Percentiles rank a stretch among this genome's conserved stretches.
These are phyloP conservation scores for Escarpia spicata DNA, from an alignment of 2,888 invertebrate species.

Conservation along the genomic window DNA sequence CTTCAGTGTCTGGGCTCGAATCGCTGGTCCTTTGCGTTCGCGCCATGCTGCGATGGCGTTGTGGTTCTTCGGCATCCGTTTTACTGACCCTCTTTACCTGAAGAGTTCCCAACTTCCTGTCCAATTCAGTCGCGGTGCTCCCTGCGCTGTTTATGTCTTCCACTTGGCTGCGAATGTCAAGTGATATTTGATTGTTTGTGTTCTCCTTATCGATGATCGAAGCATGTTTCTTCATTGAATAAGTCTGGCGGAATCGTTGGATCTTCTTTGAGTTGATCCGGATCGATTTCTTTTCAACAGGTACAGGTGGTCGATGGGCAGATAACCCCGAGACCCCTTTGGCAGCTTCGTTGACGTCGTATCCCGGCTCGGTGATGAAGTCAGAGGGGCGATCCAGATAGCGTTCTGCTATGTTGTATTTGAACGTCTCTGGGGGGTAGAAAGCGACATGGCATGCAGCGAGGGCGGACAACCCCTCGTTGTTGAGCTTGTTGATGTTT, in stretches of 20 bases:
- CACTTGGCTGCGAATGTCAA: not conserved
- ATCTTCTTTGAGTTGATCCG: not conserved
- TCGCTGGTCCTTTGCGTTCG: not conserved
- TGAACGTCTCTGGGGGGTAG: slow-evolving; percentile 60
- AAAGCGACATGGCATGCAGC: slow-evolving; percentile 61
- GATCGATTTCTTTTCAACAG: not conserved
- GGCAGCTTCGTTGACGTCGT: slow-evolving; percentile 40
- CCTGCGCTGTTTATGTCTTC: not conserved
- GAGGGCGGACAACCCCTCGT: slow-evolving; percentile 60
- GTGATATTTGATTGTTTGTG: not conserved
- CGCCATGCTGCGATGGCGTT: not conserved
- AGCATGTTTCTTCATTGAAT: not conserved
- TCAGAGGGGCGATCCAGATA: slow-evolving; percentile 38
- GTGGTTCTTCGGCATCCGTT: slow-evolving; percentile 22
- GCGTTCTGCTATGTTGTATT: slow-evolving; percentile 57
- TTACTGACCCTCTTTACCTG: slow-evolving; percentile 28
- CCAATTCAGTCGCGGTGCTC: not conserved
- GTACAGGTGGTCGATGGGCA: not conserved
- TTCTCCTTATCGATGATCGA: not conserved
- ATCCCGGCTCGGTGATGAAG: slow-evolving; percentile 34
- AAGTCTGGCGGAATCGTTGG: not conserved
- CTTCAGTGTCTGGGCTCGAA: not conserved
- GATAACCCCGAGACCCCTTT: slow-evolving; percentile 23
- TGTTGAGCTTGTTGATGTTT: slow-evolving; percentile 62
- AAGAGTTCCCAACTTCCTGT: slow-evolving; percentile 27